Base-by-base conservation (phyloP, 2,888 invertebrate species). In the Hecatera dysodea region DNA sequence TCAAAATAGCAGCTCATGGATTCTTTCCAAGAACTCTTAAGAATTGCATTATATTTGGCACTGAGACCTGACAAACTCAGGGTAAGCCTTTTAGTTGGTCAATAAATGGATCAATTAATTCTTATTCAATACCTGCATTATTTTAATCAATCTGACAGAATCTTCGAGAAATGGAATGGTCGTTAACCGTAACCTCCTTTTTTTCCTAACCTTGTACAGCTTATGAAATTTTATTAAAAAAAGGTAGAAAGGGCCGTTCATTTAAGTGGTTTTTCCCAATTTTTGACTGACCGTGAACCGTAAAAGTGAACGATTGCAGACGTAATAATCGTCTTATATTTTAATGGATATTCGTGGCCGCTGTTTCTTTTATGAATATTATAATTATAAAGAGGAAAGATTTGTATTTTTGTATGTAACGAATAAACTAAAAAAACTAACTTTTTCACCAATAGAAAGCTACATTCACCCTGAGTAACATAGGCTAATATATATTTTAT, bases 211-310 rank as follows among this genome's bases (percentile, higher is more conserved):
- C 63, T 67, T 67, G 66, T 11, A 11, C 5, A 22, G 22, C 0
- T 67, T 67, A 50, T 22, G 63, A 67, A 62, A 66, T 27, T 9
- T 19, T 22, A 39, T 50, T n/a, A n/a, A 39, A 39, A n/a, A 8
- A 11, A 15, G 5, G 22, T 50, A 62, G 48, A 67, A 67, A 67
- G 42, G 42, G 12, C 0, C 9, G n/a, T 36, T 66, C 19, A 27
- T 66, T 22, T 1, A 22, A 50, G 27, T 29, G 12, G 66, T 29
- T 62, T 12, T 48, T 22, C 1, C 22, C n/a, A 39, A n/a, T 19
- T 62, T 39, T 27, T 11, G 15, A 17, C 0, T 19, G 48, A 19
- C 61, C 48, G 6, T 61, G 66, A 61, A 61, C 48, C 27, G 36
- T 46, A 1, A 1, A 0, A 6, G 17, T 27, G n/a, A 39, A 22